phyloP scores from a whole-genome alignment of 2,797 vertebrate genomes.

The Sorex maritimensis region DNA sequence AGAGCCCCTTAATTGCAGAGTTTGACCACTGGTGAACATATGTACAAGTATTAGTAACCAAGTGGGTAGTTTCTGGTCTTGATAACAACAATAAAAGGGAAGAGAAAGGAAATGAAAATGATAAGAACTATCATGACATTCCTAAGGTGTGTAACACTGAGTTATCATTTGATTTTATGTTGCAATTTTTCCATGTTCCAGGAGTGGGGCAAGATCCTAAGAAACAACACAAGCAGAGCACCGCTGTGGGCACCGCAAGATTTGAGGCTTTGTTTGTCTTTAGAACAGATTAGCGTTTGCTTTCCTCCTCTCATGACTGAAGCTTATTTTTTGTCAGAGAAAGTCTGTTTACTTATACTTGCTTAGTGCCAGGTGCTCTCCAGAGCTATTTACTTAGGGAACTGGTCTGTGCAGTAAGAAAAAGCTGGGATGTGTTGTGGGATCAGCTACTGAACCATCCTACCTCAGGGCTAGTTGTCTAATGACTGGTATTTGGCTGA shows the following conservation, averaged over 20 bases:
- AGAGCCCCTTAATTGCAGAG: too few relatives aligned
- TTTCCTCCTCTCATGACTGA: slow-evolving; percentile 56
- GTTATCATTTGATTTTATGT: neutral
- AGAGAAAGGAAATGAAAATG: too few relatives aligned
- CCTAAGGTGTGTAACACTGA: neutral
- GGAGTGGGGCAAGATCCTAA: neutral
- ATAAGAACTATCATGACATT: neutral
- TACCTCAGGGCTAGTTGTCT: neutral
- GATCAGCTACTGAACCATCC: neutral
- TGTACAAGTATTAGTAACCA: too few relatives aligned
- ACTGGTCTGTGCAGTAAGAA: neutral
- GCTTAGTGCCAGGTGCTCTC: slow-evolving; percentile 22
- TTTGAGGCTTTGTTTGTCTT: slow-evolving; percentile 21
- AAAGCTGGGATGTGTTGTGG: neutral
- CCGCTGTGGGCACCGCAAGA: neutral
- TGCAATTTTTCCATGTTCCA: neutral
- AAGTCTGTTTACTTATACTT: slow-evolving; percentile 39
- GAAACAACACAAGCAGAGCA: neutral
- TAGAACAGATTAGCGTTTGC: slow-evolving; percentile 46
- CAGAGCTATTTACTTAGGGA: neutral
- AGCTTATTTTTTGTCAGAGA: slow-evolving; percentile 47
- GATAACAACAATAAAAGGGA: too few relatives aligned
- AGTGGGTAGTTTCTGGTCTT: too few relatives aligned
- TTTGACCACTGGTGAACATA: too few relatives aligned
- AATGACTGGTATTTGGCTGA: neutral